Base-by-base conservation (phyloP, 2,888 invertebrate genomes). In the Xestia ashworthii region DNA sequence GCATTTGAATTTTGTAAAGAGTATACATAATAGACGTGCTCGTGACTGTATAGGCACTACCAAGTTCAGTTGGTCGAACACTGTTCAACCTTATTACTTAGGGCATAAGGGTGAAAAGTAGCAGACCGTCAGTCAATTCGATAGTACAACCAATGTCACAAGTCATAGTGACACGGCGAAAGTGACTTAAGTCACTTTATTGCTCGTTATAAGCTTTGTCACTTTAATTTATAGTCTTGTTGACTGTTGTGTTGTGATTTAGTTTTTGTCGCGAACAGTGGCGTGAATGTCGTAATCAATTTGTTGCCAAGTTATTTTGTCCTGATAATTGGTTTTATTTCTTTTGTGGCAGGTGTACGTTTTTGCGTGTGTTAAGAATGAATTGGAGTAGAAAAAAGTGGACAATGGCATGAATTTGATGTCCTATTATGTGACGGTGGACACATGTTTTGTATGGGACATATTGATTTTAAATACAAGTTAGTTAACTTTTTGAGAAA, bases 81-180 rank as follows among this genome's bases (percentile, higher is more conserved):
- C 50, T 19, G 6, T 50, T 50, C 19, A 19, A 19, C 16, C 50
- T 50, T 50, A 50, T 6, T 3, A 19, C 50, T 19, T 50, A 50
- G 16, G 19, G 50, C 50, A 19, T 19, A 50, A 50, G 50, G 50
- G 50, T 50, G 50, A 50, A 19, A 19, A 50, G 2, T 50, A 19
- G 6, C 19, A 50, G 19, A 5, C 19, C 16, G 48, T 19, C 19
- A 50, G 50, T 50, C 19, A 19, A 22, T 8, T 19, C 19, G 19
- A 19, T 50, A 8, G 50, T 50, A 64, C 78, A 70, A n/a, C n/a
- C 81, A 90, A 89, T 90, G 88, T 86, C 86, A 82, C 86, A 78
- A 87, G 88, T 89, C 88, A 88, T 64, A 74, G 78, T 89, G 87
- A 90, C 87, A 75, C 66, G 69, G 87, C 90, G 89, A 92, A 91